A percentile compares a stretch with the other conserved stretches of the same genome.
Conservation (phyloP, 53 echinoderm and acorn worm species). For the Mesocentrotus franciscanus region DNA sequence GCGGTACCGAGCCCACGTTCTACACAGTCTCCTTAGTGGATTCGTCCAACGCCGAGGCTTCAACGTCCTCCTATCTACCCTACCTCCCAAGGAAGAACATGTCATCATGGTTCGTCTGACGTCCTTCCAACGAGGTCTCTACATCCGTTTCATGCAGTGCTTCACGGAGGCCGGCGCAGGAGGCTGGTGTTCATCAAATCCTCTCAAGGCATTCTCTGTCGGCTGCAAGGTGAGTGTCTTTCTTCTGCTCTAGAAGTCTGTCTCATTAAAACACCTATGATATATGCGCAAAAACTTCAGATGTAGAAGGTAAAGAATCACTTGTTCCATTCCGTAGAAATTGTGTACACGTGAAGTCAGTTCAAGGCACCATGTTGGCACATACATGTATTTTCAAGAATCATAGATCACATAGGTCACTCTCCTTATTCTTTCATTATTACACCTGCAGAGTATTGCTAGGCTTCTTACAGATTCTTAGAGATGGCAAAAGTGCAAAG, state of each 20-base stretch:
- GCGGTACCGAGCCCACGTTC: slow-evolving; percentile 91
- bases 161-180: slow-evolving; percentile 93
- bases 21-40: slow-evolving; percentile 86
- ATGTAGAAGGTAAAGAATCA: background rate
- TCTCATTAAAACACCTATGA: background rate
- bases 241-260: background rate
- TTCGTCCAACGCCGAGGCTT: slow-evolving; percentile 96
- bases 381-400: too few species aligned
- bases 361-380: too few species aligned
- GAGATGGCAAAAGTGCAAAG: too few species aligned
- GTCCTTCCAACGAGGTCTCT: slow-evolving; percentile 90
- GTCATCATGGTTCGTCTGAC: slow-evolving; percentile 91
- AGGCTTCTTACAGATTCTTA: too few species aligned
- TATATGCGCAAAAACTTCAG: background rate
- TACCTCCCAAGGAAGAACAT: slow-evolving; percentile 90
- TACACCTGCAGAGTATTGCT: too few species aligned
- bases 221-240: slow-evolving; percentile 89
- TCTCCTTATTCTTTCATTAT: too few species aligned
- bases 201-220: slow-evolving; percentile 98
- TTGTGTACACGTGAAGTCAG: too few species aligned
- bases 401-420: too few species aligned
- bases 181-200: slow-evolving; percentile 95
- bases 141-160: slow-evolving; percentile 95
- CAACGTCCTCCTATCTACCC: slow-evolving; percentile 77
- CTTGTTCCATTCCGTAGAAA: too few species aligned